Conservation (phyloP, 2,113 vertebrate genomes). For the Dasypus novemcinctus region DNA sequence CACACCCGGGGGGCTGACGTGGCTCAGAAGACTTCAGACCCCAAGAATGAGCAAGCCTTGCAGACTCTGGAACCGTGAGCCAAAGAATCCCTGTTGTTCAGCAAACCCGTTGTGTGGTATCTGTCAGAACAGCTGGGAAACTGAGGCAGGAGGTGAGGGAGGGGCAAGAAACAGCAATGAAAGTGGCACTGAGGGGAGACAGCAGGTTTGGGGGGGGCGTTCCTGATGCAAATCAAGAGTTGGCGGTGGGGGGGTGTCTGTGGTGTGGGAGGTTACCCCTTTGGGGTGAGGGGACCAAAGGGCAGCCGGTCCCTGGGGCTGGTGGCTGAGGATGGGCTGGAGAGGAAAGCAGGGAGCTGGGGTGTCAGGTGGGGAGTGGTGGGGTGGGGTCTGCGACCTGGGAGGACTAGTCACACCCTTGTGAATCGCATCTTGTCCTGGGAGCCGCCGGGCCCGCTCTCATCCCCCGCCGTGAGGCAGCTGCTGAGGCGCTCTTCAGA, state of each 20-base stretch:
- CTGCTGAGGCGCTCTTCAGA: background rate
- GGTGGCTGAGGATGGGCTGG: background rate
- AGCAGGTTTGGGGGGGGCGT: background rate
- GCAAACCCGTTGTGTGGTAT: no score
- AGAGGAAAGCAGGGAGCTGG: background rate
- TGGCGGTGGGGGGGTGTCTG: background rate
- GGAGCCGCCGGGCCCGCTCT: rapidly evolving
- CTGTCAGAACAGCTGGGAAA: no score
- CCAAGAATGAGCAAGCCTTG: no score
- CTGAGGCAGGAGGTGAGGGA: background rate
- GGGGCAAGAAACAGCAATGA: no score
- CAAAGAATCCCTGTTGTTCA: no score
- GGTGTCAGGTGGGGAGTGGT: background rate
- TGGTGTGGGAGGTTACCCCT: no score
- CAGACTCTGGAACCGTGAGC: no score
- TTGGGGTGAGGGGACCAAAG: background rate
- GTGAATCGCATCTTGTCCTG: background rate
- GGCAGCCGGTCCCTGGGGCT: background rate
- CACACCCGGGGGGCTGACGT: no score
- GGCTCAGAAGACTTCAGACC: no score
- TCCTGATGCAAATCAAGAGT: background rate
- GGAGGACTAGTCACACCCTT: background rate
- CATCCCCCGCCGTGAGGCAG: background rate
- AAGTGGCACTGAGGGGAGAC: background rate
- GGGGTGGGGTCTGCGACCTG: background rate